Evolutionary conservation across 2,888 invertebrate species (phyloP), one percentile per base, ranked within the genome.

Genomic region (Lysandra coridon): DNA sequence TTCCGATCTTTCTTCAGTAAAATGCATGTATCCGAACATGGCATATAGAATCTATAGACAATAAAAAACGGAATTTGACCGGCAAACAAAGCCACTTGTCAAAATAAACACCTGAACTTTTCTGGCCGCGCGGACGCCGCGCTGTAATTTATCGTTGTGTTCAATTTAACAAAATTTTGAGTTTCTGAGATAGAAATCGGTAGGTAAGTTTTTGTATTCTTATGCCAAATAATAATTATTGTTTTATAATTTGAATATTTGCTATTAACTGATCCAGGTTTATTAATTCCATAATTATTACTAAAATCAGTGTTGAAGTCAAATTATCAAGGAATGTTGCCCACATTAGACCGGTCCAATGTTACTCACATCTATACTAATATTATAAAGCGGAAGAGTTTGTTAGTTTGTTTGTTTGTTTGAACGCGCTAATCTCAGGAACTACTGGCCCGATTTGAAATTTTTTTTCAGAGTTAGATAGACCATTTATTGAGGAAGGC

Each of bases 281-380:
- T 53, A 53, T 12, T 12, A 12, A 12, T 53, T 53, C 7, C 7
- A 12, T 53, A 53, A 53, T 57, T 76, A 53, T 57, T 76, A 76
- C 76, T 49, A 57, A 76, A 57, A 76, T 57, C 7, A 7, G 7
- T 76, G 12, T 57, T 76, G 53, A 57, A 30, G 76, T 33, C 44
- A 76, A 76, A 33, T 57, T 76, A 76, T 33, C 44, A 57, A 57
- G 4, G 10, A 23, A 53, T 30, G 57, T 57, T 33, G 76, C 57
- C n/a, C 57, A 76, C 57, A 17, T 76, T 76, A 30, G 76, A 57
- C 57, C 76, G 76, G 57, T 76, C 76, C 57, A 76, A 76, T 76
- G 76, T 76, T 57, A 76, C 30, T 17, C 57, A 30, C 33, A 76
- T 30, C 23, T 23, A 23, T 23, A 23, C 23, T 23, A 23, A 23